Evolutionary conservation across 2,888 invertebrate species (phyloP).

Genomic region (Diachrysia chrysitis): DNA sequence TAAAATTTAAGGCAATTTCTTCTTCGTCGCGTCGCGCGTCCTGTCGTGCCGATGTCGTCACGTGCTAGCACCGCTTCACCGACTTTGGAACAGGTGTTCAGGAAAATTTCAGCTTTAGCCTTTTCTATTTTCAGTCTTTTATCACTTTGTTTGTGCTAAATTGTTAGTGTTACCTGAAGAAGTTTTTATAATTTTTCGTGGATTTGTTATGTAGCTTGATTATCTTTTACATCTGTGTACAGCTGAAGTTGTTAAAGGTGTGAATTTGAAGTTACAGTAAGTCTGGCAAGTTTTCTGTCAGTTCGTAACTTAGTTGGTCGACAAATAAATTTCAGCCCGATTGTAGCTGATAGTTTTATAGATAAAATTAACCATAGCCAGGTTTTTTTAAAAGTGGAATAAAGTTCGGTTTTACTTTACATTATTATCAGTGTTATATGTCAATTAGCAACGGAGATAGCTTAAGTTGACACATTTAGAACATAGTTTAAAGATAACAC

Average conservation of each 20-base stretch:
- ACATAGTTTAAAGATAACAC: no score
- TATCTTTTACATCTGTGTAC: no score
- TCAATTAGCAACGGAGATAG: no score
- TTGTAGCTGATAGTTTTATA: background rate
- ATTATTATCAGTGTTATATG: no score
- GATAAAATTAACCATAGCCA: background rate
- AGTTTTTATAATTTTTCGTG: no score
- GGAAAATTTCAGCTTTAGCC: constrained; percentile 20
- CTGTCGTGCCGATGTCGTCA: constrained; percentile 29
- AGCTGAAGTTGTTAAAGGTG: background rate
- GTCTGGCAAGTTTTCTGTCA: background rate
- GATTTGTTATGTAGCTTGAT: background rate
- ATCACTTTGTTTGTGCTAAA: background rate
- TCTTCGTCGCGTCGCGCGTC: background rate
- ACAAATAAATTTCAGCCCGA: background rate
- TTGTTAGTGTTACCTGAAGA: no score
- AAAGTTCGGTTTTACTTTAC: no score
- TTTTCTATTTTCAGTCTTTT: constrained; percentile 15
- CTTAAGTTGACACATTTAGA: no score
- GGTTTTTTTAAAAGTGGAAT: no score
- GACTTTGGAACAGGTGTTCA: constrained; percentile 40
- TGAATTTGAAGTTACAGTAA: background rate
- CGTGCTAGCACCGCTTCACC: constrained; percentile 37
- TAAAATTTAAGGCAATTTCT: background rate
- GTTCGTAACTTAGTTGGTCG: background rate